These are phyloP conservation scores for Gymnothorax reevesii DNA, from an alignment of 2,797 vertebrate genomes.

Conservation along the genomic window DNA sequence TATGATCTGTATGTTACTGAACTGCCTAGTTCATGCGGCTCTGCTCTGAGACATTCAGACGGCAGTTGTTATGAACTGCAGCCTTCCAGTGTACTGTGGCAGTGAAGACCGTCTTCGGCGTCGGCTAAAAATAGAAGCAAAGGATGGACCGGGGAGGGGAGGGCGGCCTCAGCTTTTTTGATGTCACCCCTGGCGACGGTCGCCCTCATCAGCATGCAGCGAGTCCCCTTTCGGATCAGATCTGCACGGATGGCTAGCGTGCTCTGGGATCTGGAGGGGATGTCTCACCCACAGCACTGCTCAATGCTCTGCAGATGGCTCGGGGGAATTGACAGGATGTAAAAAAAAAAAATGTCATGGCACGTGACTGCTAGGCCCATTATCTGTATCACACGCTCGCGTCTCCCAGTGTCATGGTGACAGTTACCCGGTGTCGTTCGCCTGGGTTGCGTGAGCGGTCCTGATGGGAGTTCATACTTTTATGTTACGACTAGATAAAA, in stretches of 20 bases:
- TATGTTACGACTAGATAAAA: not conserved
- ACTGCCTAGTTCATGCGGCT: not conserved
- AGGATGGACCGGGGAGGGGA: conserved; percentile 25
- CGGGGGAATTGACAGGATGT: not conserved
- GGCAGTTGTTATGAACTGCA: conserved; percentile 30
- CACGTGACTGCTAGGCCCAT: not conserved
- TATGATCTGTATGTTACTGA: not conserved
- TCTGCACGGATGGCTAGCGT: not conserved
- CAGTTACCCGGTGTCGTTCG: not conserved
- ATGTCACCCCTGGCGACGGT: conserved; percentile 51
- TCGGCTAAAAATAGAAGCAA: conserved; percentile 54
- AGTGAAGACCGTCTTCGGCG: conserved; percentile 46
- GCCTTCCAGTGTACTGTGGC: conserved; percentile 35
- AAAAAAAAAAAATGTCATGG: not conserved
- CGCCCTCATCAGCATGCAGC: conserved; percentile 36
- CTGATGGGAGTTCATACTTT: not conserved
- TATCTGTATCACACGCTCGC: not conserved
- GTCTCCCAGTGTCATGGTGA: not conserved
- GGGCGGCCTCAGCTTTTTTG: conserved; percentile 39
- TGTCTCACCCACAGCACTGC: not conserved
- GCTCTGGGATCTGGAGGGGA: not conserved
- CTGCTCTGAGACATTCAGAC: conserved; percentile 31
- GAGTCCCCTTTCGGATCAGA: conserved; percentile 18
- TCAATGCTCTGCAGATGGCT: not conserved
- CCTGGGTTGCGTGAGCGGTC: not conserved